These are phyloP conservation scores for Caenorhabditis remanei DNA, from an alignment of 1,140 invertebrate genomes.

Conservation along the genomic window DNA sequence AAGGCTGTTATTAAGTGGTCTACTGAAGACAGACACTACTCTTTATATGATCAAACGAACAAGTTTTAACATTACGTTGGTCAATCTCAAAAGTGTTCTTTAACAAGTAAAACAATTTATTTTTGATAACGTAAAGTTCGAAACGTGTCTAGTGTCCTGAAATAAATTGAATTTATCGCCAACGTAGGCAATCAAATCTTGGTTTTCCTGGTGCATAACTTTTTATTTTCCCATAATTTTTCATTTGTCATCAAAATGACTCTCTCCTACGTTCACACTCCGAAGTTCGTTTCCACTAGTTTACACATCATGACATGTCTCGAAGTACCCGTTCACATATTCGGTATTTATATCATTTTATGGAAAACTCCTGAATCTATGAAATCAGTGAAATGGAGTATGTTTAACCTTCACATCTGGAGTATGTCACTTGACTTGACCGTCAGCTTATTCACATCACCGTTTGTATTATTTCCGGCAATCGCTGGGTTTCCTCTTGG, in stretches of 20 bases:
- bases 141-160: too few species aligned
- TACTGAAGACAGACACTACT: too few species aligned
- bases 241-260: neutral
- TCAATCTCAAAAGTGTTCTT: too few species aligned
- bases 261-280: slow-evolving; percentile 3
- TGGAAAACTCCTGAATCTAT: neutral
- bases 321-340: neutral
- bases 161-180: too few species aligned
- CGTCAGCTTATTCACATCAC: neutral
- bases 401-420: neutral
- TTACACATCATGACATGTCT: neutral
- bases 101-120: too few species aligned
- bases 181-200: too few species aligned
- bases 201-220: too few species aligned
- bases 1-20: too few species aligned
- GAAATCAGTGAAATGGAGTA: slow-evolving; percentile 22
- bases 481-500: neutral
- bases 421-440: neutral
- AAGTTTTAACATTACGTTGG: neutral
- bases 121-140: too few species aligned
- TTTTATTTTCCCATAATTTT: too few species aligned
- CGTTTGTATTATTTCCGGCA: neutral
- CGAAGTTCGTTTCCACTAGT: neutral
- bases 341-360: neutral
- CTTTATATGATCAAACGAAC: neutral